Conservation (phyloP, 2,797 vertebrate genomes). For the Taeniopygia guttata region DNA sequence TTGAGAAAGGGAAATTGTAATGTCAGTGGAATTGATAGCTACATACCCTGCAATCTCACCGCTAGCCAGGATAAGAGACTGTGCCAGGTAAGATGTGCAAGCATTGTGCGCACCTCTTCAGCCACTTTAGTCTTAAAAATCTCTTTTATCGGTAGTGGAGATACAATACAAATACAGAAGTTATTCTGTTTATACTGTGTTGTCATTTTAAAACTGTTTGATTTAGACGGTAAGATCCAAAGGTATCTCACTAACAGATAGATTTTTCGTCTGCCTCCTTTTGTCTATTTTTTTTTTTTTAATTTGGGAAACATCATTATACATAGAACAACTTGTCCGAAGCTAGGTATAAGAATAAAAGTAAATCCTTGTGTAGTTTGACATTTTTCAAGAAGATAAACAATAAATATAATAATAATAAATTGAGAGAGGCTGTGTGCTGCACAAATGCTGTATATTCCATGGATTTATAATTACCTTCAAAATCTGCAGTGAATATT, state of each 20-base stretch:
- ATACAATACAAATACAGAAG: not conserved
- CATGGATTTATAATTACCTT: not conserved
- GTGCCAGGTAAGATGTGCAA: constrained; percentile 3
- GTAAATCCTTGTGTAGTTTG: not conserved
- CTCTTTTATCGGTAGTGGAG: not conserved
- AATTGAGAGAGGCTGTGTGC: not conserved
- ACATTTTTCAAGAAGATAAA: not conserved
- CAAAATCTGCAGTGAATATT: not conserved
- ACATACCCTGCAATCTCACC: not conserved
- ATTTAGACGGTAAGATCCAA: not conserved
- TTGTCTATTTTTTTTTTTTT: not conserved
- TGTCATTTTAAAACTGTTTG: not conserved
- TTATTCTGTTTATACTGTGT: not conserved
- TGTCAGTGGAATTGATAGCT: constrained; percentile 38
- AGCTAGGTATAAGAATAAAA: not conserved
- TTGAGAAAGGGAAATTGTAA: constrained; percentile 40
- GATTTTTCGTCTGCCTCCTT: not conserved
- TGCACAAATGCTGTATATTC: not conserved
- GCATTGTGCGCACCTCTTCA: not conserved
- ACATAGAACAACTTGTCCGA: not conserved
- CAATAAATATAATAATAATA: not conserved
- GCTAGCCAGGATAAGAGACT: not conserved
- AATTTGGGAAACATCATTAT: not conserved
- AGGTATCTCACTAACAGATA: not conserved
- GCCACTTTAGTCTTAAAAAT: not conserved